phyloP scores from a whole-genome alignment of 1,140 invertebrate species.

The Bombus superbus region DNA sequence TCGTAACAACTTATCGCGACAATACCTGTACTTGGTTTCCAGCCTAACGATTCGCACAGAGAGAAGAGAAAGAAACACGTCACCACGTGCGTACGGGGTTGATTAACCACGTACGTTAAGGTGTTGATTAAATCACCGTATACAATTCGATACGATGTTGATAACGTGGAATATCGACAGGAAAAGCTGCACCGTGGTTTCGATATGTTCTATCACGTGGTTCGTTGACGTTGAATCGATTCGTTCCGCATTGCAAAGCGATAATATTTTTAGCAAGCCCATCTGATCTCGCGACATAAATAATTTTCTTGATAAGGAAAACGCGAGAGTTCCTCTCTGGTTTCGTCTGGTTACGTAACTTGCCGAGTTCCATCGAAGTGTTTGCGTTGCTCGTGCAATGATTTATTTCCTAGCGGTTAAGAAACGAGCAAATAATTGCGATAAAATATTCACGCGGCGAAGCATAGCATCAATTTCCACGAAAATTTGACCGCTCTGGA shows the following conservation, averaged over 20 bases:
- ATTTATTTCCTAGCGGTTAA: not conserved
- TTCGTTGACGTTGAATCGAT: not conserved
- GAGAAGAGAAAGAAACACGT: not conserved
- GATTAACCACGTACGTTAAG: not conserved
- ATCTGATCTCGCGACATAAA: not conserved
- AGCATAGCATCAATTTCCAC: too few relatives aligned
- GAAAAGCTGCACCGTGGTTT: not conserved
- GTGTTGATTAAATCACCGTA: not conserved
- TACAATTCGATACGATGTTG: not conserved
- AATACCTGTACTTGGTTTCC: too few relatives aligned
- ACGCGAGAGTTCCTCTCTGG: not conserved
- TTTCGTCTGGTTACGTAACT: not conserved
- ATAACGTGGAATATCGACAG: not conserved
- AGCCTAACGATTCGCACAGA: too few relatives aligned
- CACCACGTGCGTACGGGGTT: too few relatives aligned
- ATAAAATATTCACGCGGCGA: not conserved
- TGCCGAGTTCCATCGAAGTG: not conserved
- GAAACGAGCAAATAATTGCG: not conserved
- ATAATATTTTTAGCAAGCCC: not conserved
- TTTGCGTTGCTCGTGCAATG: not conserved
- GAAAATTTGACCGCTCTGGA: not conserved
- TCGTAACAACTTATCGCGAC: not conserved
- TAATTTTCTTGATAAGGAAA: conserved; percentile 3
- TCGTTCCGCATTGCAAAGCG: not conserved
- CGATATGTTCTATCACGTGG: not conserved